Evolutionary conservation across 2,888 invertebrate genomes (phyloP).

Genomic region (Bursaphelenchus okinawaensis): DNA sequence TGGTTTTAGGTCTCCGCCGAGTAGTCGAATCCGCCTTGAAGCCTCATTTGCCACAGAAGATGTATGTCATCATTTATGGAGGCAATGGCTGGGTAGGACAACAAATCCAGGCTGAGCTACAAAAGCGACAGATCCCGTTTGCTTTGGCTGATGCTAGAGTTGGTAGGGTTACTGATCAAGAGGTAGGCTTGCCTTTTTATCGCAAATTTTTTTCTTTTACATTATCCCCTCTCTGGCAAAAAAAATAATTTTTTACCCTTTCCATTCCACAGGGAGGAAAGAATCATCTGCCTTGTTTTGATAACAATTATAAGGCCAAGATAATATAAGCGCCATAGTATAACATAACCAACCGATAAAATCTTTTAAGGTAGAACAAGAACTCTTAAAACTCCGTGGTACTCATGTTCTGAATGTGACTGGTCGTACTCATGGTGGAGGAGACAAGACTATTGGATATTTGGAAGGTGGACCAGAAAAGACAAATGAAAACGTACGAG

Average conservation of each 20-base stretch:
- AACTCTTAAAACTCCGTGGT: constrained; percentile 39
- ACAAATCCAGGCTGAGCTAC: constrained; percentile 39
- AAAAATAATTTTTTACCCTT: too few species aligned
- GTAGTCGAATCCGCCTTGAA: constrained; percentile 44
- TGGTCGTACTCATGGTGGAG: constrained; percentile 42
- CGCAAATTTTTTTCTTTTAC: too few species aligned
- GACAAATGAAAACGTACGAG: constrained; percentile 48
- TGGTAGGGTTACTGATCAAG: constrained; percentile 40
- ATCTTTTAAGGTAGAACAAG: constrained; percentile 38
- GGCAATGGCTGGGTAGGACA: constrained; percentile 43
- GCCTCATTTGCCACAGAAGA: constrained; percentile 34
- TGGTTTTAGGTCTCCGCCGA: constrained; percentile 36
- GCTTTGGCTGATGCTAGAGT: constrained; percentile 41
- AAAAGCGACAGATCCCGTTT: constrained; percentile 36
- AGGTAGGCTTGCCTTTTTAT: constrained; percentile 26
- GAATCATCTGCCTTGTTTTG: too few species aligned
- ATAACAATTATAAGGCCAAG: too few species aligned
- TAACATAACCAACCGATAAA: background rate
- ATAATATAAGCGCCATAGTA: too few species aligned
- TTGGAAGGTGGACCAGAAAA: constrained; percentile 54
- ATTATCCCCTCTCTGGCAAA: too few species aligned
- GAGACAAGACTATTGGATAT: constrained; percentile 50
- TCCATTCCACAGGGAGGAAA: too few species aligned
- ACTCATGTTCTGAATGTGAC: constrained; percentile 57
- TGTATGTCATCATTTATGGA: constrained; percentile 52